Evolutionary conservation across 2,797 vertebrate genomes (phyloP), one percentile per base, ranked within the genome.

Genomic region (Spea hammondii): DNA sequence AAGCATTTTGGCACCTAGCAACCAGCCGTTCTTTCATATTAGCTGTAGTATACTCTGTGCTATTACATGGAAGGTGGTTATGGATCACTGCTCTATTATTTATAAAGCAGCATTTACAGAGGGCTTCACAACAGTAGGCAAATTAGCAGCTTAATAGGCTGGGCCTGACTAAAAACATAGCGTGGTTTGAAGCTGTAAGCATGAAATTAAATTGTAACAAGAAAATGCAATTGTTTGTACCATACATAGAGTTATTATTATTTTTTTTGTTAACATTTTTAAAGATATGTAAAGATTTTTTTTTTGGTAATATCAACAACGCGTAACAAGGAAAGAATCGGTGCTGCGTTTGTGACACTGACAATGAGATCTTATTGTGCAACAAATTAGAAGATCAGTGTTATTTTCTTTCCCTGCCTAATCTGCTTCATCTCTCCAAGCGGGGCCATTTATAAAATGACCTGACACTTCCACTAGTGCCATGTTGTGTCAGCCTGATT

Each of bases 1-100:
- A 88, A 86, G 90, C 90, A 90, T 95, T 94, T 94, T 88, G 93
- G 92, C 92, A 93, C 93, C 92, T 94, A 93, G 94, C 94, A 94
- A 96, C 95, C 86, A 83, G 87, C 87, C 84, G 79, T 86, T 89
- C 87, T 85, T 92, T 93, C 91, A 90, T 93, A 89, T 90, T 90
- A 89, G 88, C 88, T 84, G 86, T 87, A 83, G 87, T 87, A 89
- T 91, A 90, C 89, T 85, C 84, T 86, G 83, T 72, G 89, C 88
- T 88, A 86, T 89, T 88, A 86, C 83, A 87, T 86, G 82, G 90
- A 91, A 91, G 92, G 93, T 92, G 92, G 91, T 89, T 91, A 92
- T 91, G 89, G 92, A 93, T 94, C 86, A 88, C 84, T 89, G 91
- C 89, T 92, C 92, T 95, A 91, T 95, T 93, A 93, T 95, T 92